These are phyloP conservation scores for Mamestra brassicae DNA, from an alignment of 2,888 invertebrate species.

Conservation along the genomic window DNA sequence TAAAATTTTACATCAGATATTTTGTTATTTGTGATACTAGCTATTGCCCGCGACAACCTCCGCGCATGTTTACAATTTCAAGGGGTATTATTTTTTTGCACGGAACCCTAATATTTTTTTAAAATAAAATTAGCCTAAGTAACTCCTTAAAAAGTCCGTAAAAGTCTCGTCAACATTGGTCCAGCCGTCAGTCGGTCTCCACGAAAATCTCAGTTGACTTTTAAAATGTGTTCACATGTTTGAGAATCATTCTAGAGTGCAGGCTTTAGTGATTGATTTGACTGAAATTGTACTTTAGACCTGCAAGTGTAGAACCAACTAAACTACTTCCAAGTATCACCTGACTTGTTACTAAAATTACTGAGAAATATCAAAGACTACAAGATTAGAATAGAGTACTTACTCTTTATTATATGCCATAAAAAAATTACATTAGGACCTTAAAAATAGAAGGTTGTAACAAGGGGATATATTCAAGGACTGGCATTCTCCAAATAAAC, in stretches of 20 bases:
- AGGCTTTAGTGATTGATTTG: not conserved
- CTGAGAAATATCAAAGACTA: not conserved
- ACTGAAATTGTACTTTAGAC: not conserved
- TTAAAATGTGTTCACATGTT: not conserved
- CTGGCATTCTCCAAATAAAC: not conserved
- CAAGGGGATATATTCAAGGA: too few species aligned
- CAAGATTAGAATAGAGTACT: not conserved
- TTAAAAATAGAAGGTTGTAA: too few species aligned
- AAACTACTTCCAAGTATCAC: constrained; percentile 12
- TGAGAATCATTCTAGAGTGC: not conserved
- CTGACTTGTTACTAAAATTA: not conserved
- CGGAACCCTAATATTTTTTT: too few species aligned
- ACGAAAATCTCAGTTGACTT: not conserved
- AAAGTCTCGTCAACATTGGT: too few species aligned
- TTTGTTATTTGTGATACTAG: not conserved
- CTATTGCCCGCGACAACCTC: too few species aligned
- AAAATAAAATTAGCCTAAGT: not conserved
- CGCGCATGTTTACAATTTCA: too few species aligned
- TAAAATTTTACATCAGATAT: not conserved
- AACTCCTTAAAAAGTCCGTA: not conserved
- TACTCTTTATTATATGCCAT: too few species aligned
- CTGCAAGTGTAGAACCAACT: constrained; percentile 2
- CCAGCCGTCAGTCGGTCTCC: too few species aligned
- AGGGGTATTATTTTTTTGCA: too few species aligned
- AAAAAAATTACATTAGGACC: too few species aligned